Evolutionary conservation across 2,113 vertebrate species (phyloP), one percentile per base, ranked within the genome.

Genomic region (Athene noctua): DNA sequence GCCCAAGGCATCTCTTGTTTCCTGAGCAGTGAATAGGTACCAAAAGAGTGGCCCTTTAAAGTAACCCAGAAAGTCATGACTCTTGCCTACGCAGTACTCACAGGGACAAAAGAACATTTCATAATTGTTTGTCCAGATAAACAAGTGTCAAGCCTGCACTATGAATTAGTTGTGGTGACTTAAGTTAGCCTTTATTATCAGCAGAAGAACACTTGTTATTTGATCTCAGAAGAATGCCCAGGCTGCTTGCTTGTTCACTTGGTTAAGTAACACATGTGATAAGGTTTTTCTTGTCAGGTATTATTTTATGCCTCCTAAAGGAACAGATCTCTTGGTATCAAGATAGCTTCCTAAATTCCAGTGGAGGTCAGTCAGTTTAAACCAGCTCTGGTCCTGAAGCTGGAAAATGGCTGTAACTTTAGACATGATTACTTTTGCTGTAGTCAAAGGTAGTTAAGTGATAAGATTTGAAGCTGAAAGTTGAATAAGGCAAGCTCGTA

Each of bases 51-150:
- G 71, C 94, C 91, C 87, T 97, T 96, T 97, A 87, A 86, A 77
- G 84, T 80, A 80, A 86, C 91, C 71, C 87, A 80, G 66, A 74
- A 86, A 96, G 70, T 81, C 83, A 13, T 18, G 70, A 66, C 81
- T 92, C 75, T 86, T 63, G 94, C 94, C 94, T 92, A 63, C 21
- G 1, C 84, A 90, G 74, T 61, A 44, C 78, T 89, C 58, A 9
- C 32, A 55, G 79, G 59, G 63, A 96, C 97, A 97, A 97, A 97
- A 90, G 93, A 85, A 78, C 93, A 67, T 94, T 97, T 96, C 89
- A 95, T 95, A 93, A 94, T 96, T 96, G 96, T 95, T 97, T 97
- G 89, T 80, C 74, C 94, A 90, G 91, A 96, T 96, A 96, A 96
- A 97, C 93, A 96, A 96, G 87, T 93, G 91, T 96, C 89, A 94